Percentiles rank a stretch among this genome's conserved stretches.
These are phyloP conservation scores for Lucilia cuprina DNA, from an alignment of 1,140 invertebrate species.

Conservation along the genomic window DNA sequence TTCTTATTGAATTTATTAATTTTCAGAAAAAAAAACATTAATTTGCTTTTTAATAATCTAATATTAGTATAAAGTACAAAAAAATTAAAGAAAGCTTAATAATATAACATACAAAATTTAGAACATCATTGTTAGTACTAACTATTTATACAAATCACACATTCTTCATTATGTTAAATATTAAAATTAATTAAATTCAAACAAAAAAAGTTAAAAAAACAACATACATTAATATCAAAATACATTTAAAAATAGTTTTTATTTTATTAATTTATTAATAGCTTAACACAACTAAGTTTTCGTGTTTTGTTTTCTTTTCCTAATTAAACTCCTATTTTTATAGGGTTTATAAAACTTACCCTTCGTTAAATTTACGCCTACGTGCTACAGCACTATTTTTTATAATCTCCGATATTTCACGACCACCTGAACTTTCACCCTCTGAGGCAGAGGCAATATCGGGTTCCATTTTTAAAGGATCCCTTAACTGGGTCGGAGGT, in stretches of 20 bases:
- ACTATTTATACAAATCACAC: background rate
- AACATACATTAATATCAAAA: no score
- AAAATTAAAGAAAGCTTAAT: background rate
- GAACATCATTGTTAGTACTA: background rate
- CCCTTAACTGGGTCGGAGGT: conserved; percentile 38
- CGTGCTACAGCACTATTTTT: conserved; percentile 64
- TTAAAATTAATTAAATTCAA: background rate
- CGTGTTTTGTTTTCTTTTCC: no score
- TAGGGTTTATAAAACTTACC: conserved; percentile 39
- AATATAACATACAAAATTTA: background rate
- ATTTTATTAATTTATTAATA: background rate
- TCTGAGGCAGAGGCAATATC: conserved; percentile 62
- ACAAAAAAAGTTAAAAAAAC: background rate
- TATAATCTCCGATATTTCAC: conserved; percentile 68
- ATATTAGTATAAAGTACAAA: no score
- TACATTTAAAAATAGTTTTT: background rate
- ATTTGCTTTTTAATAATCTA: no score
- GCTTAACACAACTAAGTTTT: background rate
- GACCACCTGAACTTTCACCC: conserved; percentile 67
- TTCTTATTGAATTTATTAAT: no score
- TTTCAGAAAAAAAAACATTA: no score
- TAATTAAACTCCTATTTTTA: no score
- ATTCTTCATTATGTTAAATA: background rate
- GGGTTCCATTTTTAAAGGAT: conserved; percentile 8
- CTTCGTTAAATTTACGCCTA: conserved; percentile 53